Conservation (phyloP, 2,797 vertebrate species). For the Chaetodon trifasciatus region DNA sequence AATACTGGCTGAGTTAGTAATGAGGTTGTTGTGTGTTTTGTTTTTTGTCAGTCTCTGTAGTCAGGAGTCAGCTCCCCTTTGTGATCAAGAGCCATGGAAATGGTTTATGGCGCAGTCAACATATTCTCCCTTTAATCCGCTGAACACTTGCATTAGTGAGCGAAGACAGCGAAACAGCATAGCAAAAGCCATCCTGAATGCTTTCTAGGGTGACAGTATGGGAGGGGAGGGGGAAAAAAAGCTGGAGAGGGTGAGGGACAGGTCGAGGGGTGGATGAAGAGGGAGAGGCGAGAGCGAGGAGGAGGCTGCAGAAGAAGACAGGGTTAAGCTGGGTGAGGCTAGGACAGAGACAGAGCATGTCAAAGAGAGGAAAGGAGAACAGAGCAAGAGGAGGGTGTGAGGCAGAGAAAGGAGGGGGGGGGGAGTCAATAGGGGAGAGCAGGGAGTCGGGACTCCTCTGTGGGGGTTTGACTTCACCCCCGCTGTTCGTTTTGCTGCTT, state of each 20-base stretch:
- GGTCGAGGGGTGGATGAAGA: slow-evolving; percentile 49
- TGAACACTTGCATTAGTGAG: slow-evolving; percentile 64
- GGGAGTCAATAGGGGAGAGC: slow-evolving; percentile 50
- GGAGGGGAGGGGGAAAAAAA: neutral
- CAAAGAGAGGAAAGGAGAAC: slow-evolving; percentile 48
- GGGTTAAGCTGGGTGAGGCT: slow-evolving; percentile 63
- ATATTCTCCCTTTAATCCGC: slow-evolving; percentile 67
- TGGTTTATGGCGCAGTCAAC: slow-evolving; percentile 61
- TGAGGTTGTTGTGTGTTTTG: slow-evolving; percentile 36
- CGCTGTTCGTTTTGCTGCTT: slow-evolving; percentile 44
- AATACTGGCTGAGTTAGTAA: slow-evolving; percentile 48
- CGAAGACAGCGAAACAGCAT: slow-evolving; percentile 54
- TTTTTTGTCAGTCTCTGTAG: slow-evolving; percentile 40
- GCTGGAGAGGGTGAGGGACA: slow-evolving; percentile 51
- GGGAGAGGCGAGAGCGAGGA: slow-evolving; percentile 31
- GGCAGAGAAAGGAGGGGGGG: slow-evolving; percentile 19
- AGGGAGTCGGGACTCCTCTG: slow-evolving; percentile 59
- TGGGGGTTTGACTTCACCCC: slow-evolving; percentile 60
- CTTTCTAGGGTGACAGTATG: slow-evolving; percentile 57
- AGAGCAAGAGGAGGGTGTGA: slow-evolving; percentile 35
- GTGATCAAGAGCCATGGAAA: slow-evolving; percentile 74
- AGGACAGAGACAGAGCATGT: slow-evolving; percentile 62
- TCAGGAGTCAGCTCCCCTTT: slow-evolving; percentile 56
- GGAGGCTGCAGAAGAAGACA: slow-evolving; percentile 37
- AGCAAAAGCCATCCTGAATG: slow-evolving; percentile 61